Base-by-base conservation (phyloP, 2,888 invertebrate genomes). In the Agriopis marginaria region DNA sequence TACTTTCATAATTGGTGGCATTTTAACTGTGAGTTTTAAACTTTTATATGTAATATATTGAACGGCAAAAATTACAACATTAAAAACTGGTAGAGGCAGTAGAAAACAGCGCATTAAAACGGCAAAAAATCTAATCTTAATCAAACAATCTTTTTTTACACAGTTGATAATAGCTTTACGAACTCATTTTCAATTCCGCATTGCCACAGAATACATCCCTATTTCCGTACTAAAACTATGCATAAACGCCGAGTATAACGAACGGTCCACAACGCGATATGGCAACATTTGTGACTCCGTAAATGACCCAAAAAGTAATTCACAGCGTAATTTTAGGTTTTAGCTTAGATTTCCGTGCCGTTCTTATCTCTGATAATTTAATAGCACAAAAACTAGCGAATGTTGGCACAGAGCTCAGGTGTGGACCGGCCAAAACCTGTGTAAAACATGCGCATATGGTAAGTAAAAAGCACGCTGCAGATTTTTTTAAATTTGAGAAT, bases 261-360 rank as follows among this genome's bases (percentile, higher is more conserved):
- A 49, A 58, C 62, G 23, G 7, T n/a, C n/a, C 12, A 39, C 42
- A 44, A 50, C 2, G 14, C 32, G 42, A n/a, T 54, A 54, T 49
- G 49, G 44, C 23, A 59, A 59, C 54, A 63, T 53, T 66, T 62
- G 61, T 40, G 47, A 54, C 47, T 51, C n/a, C 32, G 11, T 53
- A 63, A 63, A 68, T 59, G 51, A 47, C 56, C 49, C 67, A 17
- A 68, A 63, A 59, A 59, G 40, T 32, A 47, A 56, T 63, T 50
- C n/a, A 4, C 50, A 23, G 14, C 32, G 51, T 58, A 58, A 58
- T 63, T 51, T 44, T 14, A 32, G 56, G 11, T 65, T 32, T 44
- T n/a, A 53, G 59, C 32, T 39, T 63, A 51, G 63, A 39, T 6
- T 14, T 58, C 9, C 51, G 45, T 59, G 40, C 47, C 60, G 40